These are phyloP conservation scores for Thereuonema tuberculata DNA, from an alignment of 1,140 invertebrate genomes.

Conservation along the genomic window DNA sequence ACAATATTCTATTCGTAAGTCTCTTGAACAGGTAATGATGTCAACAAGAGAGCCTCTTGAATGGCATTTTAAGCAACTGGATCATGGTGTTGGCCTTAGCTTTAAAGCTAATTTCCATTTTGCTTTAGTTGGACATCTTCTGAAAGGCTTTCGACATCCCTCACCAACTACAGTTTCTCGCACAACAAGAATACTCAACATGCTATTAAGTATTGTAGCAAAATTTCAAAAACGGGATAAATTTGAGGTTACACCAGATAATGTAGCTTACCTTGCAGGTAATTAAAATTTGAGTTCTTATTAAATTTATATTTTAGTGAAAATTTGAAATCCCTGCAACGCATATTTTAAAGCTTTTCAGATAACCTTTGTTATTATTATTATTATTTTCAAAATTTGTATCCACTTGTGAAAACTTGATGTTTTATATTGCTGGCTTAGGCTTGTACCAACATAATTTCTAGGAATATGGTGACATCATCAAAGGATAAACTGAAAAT, in stretches of 20 bases:
- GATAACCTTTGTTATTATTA: too few species aligned
- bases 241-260: slow-evolving; percentile 83
- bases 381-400: too few species aligned
- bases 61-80: slow-evolving; percentile 95
- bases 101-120: slow-evolving; percentile 92
- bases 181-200: slow-evolving; percentile 75
- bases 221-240: slow-evolving; percentile 77
- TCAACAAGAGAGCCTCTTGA: slow-evolving; percentile 87
- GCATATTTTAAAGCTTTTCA: too few species aligned
- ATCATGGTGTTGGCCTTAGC: slow-evolving; percentile 82
- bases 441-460: too few species aligned
- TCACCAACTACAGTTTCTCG: slow-evolving; percentile 80
- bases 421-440: too few species aligned
- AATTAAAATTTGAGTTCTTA: too few species aligned
- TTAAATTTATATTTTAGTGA: too few species aligned
- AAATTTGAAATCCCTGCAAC: too few species aligned
- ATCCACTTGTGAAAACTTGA: too few species aligned
- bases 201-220: slow-evolving; percentile 76
- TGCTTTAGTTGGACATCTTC: slow-evolving; percentile 86
- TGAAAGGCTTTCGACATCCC: slow-evolving; percentile 91
- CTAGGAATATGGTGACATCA: too few species aligned
- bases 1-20: too few species aligned
- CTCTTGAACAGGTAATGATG: slow-evolving; percentile 87
- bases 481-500: too few species aligned
- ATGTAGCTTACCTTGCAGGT: slow-evolving; percentile 84